phyloP scores from a whole-genome alignment of 1,140 invertebrate species.

The Ladona fulva region DNA sequence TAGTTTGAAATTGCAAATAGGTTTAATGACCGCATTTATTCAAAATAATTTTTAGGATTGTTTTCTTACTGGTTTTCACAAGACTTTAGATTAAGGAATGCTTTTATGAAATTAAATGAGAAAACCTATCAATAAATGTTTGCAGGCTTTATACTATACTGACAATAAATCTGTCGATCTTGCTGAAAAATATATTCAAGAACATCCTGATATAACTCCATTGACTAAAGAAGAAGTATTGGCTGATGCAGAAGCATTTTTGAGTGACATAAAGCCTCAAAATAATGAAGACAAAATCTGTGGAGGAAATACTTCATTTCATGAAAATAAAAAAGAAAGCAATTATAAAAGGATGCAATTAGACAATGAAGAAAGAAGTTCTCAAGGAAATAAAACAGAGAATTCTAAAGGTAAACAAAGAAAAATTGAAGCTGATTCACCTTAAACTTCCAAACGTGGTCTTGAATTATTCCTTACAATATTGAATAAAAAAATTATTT shows the following conservation, averaged over 20 bases:
- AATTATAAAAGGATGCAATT: background rate
- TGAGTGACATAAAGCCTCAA: background rate
- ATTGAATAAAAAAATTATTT: too few relatives aligned
- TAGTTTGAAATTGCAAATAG: too few relatives aligned
- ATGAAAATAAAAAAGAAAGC: background rate
- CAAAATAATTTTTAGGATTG: background rate
- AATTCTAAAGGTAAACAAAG: too few relatives aligned
- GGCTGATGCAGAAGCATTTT: background rate
- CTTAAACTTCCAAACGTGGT: too few relatives aligned
- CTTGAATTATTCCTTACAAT: too few relatives aligned
- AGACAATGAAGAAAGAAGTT: background rate
- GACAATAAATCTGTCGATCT: background rate
- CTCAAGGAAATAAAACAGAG: background rate
- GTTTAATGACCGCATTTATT: background rate
- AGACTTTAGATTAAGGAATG: too few relatives aligned
- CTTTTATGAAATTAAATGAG: too few relatives aligned
- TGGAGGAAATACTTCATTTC: too few relatives aligned
- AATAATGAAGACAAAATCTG: background rate
- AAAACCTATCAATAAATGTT: background rate
- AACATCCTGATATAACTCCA: background rate
- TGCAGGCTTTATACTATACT: background rate
- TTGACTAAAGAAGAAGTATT: background rate
- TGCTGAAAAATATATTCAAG: background rate
- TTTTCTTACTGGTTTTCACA: background rate
- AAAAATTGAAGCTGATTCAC: too few relatives aligned